Evolutionary conservation across 2,888 invertebrate species (phyloP).

Genomic region (Eumerus sabulonum): DNA sequence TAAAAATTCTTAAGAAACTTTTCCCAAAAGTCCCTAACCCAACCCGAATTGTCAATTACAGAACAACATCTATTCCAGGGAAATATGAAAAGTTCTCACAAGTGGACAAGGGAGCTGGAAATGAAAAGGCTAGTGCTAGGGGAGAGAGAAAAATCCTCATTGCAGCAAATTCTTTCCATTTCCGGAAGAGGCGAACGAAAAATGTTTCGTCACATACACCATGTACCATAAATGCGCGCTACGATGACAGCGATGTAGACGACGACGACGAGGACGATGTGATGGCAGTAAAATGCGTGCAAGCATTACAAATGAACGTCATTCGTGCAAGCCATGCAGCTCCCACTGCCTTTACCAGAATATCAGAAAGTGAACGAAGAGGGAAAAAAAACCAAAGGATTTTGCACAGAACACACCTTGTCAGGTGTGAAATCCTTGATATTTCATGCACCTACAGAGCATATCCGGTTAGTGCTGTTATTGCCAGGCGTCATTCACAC

Average conservation of each 20-base stretch:
- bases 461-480: slow-evolving; percentile 62
- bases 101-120: slow-evolving; percentile 9
- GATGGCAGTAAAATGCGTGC: slow-evolving; percentile 63
- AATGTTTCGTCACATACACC: slow-evolving; percentile 45
- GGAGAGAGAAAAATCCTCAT: no score
- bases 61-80: slow-evolving; percentile 12
- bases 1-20: neutral
- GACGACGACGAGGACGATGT: slow-evolving; percentile 3
- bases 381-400: slow-evolving; percentile 22
- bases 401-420: slow-evolving; percentile 38
- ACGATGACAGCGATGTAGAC: no score
- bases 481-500: slow-evolving; percentile 64
- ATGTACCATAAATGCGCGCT: neutral
- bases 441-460: slow-evolving; percentile 66
- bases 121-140: no score
- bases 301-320: slow-evolving; percentile 67
- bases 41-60: slow-evolving; percentile 47
- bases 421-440: slow-evolving; percentile 67
- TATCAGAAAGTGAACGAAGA: neutral
- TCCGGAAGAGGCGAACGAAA: slow-evolving; percentile 55
- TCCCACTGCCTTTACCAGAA: slow-evolving; percentile 1
- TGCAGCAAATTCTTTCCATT: slow-evolving; percentile 38
- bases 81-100: slow-evolving; percentile 28
- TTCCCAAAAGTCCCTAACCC: slow-evolving; percentile 41
- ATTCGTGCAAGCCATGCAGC: slow-evolving; percentile 27